Evolutionary conservation across 2,888 invertebrate species (phyloP).

Genomic region (Eulithis prunata): DNA sequence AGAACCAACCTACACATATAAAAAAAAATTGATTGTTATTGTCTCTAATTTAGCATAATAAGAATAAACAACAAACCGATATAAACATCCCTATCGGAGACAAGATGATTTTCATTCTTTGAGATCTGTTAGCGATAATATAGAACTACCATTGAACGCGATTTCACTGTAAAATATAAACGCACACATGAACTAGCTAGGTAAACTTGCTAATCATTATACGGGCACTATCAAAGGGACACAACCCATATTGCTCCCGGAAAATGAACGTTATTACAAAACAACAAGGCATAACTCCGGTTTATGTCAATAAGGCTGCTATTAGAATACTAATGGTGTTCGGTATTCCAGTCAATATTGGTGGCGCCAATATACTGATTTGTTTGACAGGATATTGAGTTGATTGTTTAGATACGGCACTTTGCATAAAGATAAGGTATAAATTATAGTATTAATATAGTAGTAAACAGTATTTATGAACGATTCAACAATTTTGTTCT

Average conservation of each 20-base stretch:
- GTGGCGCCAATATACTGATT: constrained; percentile 31
- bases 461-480: not conserved
- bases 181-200: constrained; percentile 47
- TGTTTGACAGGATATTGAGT: constrained; percentile 17
- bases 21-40: too few relatives aligned
- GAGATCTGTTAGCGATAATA: constrained; percentile 20
- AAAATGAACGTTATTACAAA: constrained; percentile 15
- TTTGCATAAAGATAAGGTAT: not conserved
- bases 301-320: constrained; percentile 10
- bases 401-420: constrained; percentile 21
- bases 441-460: not conserved
- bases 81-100: too few relatives aligned
- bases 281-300: not conserved
- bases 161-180: constrained; percentile 26
- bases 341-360: constrained; percentile 11
- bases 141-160: constrained; percentile 1
- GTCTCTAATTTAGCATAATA: too few relatives aligned
- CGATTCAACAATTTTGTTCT: not conserved
- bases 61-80: too few relatives aligned
- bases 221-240: constrained; percentile 14
- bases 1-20: too few relatives aligned
- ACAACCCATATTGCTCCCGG: not conserved
- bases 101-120: too few relatives aligned
- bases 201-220: constrained; percentile 46
- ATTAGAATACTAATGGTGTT: constrained; percentile 34